Conservation (phyloP, 2,888 invertebrate species). For the Lucinisca nassula region DNA sequence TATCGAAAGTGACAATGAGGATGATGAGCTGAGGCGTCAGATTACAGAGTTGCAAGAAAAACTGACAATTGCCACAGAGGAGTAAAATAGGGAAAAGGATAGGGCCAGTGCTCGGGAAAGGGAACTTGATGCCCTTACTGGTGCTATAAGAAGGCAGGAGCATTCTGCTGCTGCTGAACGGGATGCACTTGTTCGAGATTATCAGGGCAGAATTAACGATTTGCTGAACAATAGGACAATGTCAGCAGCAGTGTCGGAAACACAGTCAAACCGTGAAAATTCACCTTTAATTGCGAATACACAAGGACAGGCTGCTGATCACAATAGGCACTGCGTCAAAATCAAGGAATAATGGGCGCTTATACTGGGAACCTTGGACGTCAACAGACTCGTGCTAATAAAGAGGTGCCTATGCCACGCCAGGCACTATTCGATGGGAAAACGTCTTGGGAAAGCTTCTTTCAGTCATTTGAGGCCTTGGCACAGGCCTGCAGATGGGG, state of each 20-base stretch:
- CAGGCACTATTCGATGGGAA: conserved; percentile 8
- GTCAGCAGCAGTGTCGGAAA: not conserved
- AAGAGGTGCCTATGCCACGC: conserved; percentile 6
- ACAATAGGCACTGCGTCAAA: not conserved
- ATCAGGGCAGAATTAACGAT: not conserved
- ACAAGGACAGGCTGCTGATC: not conserved
- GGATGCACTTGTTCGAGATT: not conserved
- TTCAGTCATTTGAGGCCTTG: not conserved
- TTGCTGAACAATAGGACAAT: too few species aligned
- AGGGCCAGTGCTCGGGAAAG: not conserved
- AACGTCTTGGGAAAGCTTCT: conserved; percentile 1
- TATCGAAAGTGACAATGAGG: not conserved
- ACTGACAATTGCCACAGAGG: not conserved
- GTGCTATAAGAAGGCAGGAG: not conserved
- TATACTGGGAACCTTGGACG: not conserved
- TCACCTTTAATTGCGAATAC: not conserved
- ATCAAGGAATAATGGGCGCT: not conserved
- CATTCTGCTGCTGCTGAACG: not conserved
- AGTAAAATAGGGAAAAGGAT: not conserved
- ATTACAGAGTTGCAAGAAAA: not conserved
- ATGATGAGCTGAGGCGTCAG: not conserved
- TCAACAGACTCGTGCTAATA: not conserved
- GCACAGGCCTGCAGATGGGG: not conserved
- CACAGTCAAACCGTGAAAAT: not conserved
- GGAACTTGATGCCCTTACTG: not conserved